A percentile compares a stretch with the other conserved stretches of the same genome.
Evolutionary conservation across 2,113 vertebrate species (phyloP).

Genomic region (Coturnix japonica): DNA sequence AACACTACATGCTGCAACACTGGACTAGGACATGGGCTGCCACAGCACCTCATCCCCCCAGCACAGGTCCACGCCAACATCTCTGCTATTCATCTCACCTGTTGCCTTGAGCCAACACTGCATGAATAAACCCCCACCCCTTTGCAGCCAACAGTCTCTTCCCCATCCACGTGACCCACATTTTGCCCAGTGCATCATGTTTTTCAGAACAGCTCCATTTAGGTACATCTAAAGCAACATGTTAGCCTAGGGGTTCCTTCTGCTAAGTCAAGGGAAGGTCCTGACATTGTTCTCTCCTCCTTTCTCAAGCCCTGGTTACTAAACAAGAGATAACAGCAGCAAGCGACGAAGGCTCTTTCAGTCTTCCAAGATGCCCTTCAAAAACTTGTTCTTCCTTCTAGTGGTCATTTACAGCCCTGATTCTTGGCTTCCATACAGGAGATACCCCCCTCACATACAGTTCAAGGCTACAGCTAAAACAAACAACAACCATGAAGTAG

Average conservation of each 20-base stretch:
- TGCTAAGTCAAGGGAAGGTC: not conserved
- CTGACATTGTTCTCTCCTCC: not conserved
- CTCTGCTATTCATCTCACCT: not conserved
- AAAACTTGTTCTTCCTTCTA: not conserved
- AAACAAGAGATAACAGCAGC: not conserved
- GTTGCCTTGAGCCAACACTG: not conserved
- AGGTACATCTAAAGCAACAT: too few species aligned
- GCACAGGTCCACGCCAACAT: not conserved
- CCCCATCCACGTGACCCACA: not conserved
- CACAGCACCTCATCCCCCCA: not conserved
- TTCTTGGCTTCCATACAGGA: not conserved
- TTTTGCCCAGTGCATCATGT: not conserved
- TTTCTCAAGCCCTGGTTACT: not conserved
- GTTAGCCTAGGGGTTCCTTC: not conserved
- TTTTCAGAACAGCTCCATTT: not conserved
- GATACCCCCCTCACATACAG: not conserved
- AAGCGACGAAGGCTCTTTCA: not conserved
- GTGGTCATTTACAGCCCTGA: not conserved
- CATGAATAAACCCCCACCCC: too few species aligned
- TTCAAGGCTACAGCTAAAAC: not conserved
- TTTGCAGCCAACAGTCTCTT: not conserved
- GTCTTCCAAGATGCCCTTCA: not conserved
- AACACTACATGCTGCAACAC: too few species aligned
- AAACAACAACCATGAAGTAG: not conserved
- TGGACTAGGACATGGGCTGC: not conserved